These are phyloP conservation scores for Cololabis saira DNA, from an alignment of 2,113 vertebrate species.

Conservation along the genomic window DNA sequence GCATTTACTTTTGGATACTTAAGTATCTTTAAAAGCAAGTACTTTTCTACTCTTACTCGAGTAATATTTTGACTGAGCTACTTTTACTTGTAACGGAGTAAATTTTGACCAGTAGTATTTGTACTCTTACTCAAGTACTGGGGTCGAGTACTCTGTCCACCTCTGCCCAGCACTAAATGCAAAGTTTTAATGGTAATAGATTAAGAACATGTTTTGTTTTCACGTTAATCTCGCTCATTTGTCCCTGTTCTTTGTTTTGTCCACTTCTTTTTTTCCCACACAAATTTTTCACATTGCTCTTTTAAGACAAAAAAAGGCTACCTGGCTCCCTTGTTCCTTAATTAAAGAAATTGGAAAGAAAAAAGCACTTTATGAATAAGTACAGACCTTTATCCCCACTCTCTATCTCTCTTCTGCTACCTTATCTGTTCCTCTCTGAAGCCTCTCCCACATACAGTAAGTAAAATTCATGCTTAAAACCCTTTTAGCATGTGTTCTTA, in stretches of 20 bases:
- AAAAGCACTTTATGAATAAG: slow-evolving; percentile 70
- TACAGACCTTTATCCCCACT: slow-evolving; percentile 18
- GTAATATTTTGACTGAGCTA: no score
- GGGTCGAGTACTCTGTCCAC: no score
- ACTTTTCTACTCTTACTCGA: no score
- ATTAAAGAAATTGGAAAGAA: slow-evolving; percentile 35
- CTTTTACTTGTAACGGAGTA: no score
- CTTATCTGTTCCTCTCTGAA: slow-evolving; percentile 9
- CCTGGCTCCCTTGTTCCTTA: slow-evolving; percentile 29
- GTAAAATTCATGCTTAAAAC: no score
- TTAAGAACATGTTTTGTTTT: slow-evolving; percentile 38
- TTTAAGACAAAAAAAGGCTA: no score
- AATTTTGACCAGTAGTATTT: no score
- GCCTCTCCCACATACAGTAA: not conserved
- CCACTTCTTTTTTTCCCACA: slow-evolving; percentile 29
- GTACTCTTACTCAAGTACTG: no score
- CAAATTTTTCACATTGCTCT: no score
- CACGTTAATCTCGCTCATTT: slow-evolving; percentile 51
- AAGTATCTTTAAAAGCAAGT: no score
- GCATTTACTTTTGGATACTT: no score
- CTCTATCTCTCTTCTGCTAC: slow-evolving; percentile 4
- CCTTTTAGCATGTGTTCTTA: no score
- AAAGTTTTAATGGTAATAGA: slow-evolving; percentile 24
- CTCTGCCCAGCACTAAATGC: slow-evolving; percentile 5
- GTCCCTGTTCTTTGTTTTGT: slow-evolving; percentile 31